Base-by-base conservation (phyloP, 2,888 invertebrate species). In the Xylota sylvarum region DNA sequence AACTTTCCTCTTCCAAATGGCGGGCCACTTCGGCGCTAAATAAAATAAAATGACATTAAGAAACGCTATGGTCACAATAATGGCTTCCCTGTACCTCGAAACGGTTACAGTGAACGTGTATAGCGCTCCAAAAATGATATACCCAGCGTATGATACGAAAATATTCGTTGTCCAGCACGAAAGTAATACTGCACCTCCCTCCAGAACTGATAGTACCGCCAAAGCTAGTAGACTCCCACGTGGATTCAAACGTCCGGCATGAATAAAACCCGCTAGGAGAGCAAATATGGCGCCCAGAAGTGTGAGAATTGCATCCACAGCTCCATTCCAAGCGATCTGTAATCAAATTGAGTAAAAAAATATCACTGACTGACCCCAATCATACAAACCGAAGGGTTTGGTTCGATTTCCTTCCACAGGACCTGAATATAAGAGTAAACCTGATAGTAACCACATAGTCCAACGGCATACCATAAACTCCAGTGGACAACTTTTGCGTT, bases 11-110 rank as follows among this genome's bases (percentile, higher is more conserved):
- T 73, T 95, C 94, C 78, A 98, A 94, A 86, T 95, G 94, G 86
- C 96, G 95, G 0, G 98, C 98, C 69, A 98, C 96, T 93, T 98
- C 97, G 58, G 96, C 96, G 91, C 97, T 98, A 91, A 85, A 93
- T 67, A 79, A 74, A 30, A 1, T 48, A 17, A 37, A 30, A 2
- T 17, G 7, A 17, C 12, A n/a, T 27, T 32, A 30, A 5, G 10
- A 30, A 5, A 5, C 35, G 14, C 14, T 35, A 50, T 6, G 4
- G 9, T 37, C 32, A 27, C 4, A 6, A 52, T 4, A 10, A 19
- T 9, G 12, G 50, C 9, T 48, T 35, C 5, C 2, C 0, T 12
- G 12, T 86, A 92, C 92, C 92, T 92, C 17, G 91, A 90, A 14
- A 92, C 90, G 0, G 92, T 92, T 23, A 92, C 92, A 4, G 91